Base-by-base conservation (phyloP, 2,888 invertebrate genomes). In the Macrosiphum euphorbiae region DNA sequence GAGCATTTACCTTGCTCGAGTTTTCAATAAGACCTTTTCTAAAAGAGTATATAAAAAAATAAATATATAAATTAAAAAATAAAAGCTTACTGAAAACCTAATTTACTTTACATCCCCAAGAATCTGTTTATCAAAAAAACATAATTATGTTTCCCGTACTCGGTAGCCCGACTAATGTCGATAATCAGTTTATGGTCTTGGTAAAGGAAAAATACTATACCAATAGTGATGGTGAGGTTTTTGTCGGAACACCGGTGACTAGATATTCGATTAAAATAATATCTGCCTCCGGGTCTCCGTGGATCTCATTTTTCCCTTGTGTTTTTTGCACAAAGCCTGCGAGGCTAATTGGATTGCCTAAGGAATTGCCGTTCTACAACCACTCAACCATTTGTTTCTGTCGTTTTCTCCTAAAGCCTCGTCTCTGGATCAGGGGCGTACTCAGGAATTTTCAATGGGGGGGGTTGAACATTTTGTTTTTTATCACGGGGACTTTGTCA, bases 251-350 rank as follows among this genome's bases (percentile, higher is more conserved):
- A 85, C 85, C 90, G 90, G 94, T 67, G 94, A 90, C 89, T 90
- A 50, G 58, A 90, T 90, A 90, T 94, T 94, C 94, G 94, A 94
- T 94, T 94, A 94, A 94, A 94, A 94, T 90, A 86, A 94, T 94
- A 94, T 61, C 78, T 84, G 88, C 85, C 94, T 86, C 94, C 61
- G 90, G 85, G 94, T 67, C 67, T 41, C 44, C 11, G 8, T 26
- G 84, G 11, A 35, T 67, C 41, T 35, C 50, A 44, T 90, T 85
- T 41, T 61, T 52, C 44, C 86, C 86, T 44, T n/a, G 88, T 58
- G 44, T 58, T 92, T 92, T 84, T 47, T 24, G 61, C 50, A 86
- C 93, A 93, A 93, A 93, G 93, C 78, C 85, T 44, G 47, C 11
- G 44, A 24, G 92, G 58, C 89, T 93, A 93, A 93, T 93, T 93